Evolutionary conservation across 2,888 invertebrate genomes (phyloP).

Genomic region (Muscina levida): DNA sequence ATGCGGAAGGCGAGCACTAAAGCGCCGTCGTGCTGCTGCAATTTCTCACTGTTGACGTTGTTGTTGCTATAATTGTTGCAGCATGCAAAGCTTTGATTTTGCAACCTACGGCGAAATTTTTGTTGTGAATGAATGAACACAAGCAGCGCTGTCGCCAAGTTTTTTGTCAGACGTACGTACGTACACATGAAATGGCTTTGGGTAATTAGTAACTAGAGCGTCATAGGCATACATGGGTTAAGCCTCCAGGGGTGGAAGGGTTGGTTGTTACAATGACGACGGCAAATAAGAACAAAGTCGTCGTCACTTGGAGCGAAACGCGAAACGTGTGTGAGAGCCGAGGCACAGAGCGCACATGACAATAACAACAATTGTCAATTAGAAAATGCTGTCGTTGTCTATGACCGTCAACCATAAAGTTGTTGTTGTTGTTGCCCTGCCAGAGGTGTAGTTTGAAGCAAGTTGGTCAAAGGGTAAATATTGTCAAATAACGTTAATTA

Average conservation of each 20-base stretch:
- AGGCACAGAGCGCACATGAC: background rate
- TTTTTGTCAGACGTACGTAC: constrained; percentile 16
- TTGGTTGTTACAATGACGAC: background rate
- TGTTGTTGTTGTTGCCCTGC: background rate
- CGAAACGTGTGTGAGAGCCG: background rate
- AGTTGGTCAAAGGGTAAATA: too few relatives aligned
- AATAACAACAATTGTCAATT: background rate
- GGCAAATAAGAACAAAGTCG: too few relatives aligned
- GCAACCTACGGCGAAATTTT: constrained; percentile 2
- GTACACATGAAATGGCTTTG: too few relatives aligned
- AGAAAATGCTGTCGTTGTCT: background rate
- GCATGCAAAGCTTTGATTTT: constrained; percentile 27
- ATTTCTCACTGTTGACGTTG: constrained; percentile 11
- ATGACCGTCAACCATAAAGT: constrained; percentile 18
- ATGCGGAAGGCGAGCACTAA: constrained; percentile 24
- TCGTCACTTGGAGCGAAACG: too few relatives aligned
- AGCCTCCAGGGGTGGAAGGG: constrained; percentile 12
- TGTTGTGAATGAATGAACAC: constrained; percentile 51
- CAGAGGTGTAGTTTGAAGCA: too few relatives aligned
- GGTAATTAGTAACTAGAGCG: too few relatives aligned
- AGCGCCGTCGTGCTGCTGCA: constrained; percentile 35
- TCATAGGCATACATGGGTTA: background rate
- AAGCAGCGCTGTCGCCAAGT: background rate
- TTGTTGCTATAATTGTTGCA: background rate
- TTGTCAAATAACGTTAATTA: too few relatives aligned